Evolutionary conservation across 2,888 invertebrate genomes (phyloP), one percentile per base, ranked within the genome.

Genomic region (Orchestes rusci): DNA sequence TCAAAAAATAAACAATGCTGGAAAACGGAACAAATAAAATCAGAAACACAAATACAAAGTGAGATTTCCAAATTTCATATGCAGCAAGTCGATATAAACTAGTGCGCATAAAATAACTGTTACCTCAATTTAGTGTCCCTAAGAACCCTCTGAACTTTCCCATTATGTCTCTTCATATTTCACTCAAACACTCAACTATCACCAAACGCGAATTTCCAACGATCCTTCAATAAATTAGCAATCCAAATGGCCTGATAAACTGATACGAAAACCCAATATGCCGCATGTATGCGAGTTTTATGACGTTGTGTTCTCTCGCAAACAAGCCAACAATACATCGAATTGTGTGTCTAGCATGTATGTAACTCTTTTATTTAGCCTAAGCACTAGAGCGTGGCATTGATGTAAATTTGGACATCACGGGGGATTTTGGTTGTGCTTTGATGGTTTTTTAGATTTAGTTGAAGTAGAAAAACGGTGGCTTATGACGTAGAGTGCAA

Each of bases 241-340:
- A 13, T 10, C 10, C 4, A 5, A 30, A 13, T 10, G 12, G 12
- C 13, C 8, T 18, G 28, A 37, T 27, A 16, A 16, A 19, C 36
- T 36, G 43, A 43, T 43, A 43, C 37, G 23, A 43, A 32, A 35
- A 42, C 29, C 42, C 35, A 30, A 42, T 35, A 36, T 29, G 37
- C 16, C 37, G 23, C 18, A 28, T 23, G 12, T 33, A 13, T 4
- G n/a, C n/a, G n/a, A n/a, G n/a, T n/a, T n/a, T n/a, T n/a, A n/a
- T n/a, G n/a, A n/a, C n/a, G n/a, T n/a, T n/a, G n/a, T n/a, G 32
- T 16, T 16, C 16, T 8, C 31, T 31, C 15, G 27, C 8, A 37
- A 41, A 41, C 18, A 29, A 12, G 13, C 16, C 30, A 13, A 30
- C 30, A 30, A 30, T 15, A 15, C 12, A 16, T 13, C 27, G 10